Conservation (phyloP, 2,888 invertebrate species). For the Leucophenga montana region DNA sequence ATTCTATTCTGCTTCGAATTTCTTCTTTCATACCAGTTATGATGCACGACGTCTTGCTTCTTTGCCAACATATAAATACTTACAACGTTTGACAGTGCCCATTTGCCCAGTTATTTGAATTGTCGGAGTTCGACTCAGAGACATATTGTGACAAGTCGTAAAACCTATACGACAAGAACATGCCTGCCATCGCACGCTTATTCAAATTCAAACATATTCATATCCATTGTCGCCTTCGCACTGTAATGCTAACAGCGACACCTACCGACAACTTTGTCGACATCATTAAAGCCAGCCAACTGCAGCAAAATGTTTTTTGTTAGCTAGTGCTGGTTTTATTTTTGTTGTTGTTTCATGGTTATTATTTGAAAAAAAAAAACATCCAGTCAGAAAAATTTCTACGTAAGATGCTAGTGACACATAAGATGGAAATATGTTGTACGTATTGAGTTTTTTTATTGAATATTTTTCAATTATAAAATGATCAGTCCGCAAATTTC, state of each 20-base stretch:
- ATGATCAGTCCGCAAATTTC: no score
- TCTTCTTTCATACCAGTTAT: no score
- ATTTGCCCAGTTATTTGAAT: neutral
- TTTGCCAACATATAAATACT: conserved; percentile 56
- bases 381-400: no score
- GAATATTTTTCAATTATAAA: no score
- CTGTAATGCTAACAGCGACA: neutral
- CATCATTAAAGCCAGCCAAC: conserved; percentile 3
- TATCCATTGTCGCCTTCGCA: conserved; percentile 37
- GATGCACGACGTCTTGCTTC: no score
- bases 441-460: no score
- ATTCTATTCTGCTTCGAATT: no score
- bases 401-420: no score
- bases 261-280: neutral
- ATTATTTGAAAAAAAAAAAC: neutral
- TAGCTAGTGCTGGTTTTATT: neutral
- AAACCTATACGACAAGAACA: conserved; percentile 3
- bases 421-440: no score
- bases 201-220: conserved; percentile 37
- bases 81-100: conserved; percentile 42
- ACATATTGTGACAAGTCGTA: conserved; percentile 9
- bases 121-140: no score
- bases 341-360: neutral
- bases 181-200: conserved; percentile 16
- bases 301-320: neutral